Evolutionary conservation across 2,888 invertebrate species (phyloP).

Genomic region (Caenorhabditis becei): DNA sequence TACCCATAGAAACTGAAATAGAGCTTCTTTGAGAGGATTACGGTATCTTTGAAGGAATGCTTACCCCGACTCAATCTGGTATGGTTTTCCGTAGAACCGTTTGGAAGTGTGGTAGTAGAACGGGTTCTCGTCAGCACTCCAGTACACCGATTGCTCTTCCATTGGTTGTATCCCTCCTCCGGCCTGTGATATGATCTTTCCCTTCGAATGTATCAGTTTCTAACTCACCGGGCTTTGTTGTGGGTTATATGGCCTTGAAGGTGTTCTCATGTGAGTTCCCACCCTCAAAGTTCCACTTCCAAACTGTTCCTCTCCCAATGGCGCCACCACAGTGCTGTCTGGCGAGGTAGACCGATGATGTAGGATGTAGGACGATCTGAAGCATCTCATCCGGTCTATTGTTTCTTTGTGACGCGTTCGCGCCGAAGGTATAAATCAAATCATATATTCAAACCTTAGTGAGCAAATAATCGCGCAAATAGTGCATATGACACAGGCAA

Average conservation of each 20-base stretch:
- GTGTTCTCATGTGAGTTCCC: constrained; percentile 59
- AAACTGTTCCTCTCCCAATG: constrained; percentile 71
- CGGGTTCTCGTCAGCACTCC: constrained; percentile 81
- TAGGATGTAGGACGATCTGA: constrained; percentile 78
- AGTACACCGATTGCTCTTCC: constrained; percentile 81
- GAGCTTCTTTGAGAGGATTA: not conserved
- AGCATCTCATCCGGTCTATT: constrained; percentile 7
- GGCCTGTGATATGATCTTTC: not conserved
- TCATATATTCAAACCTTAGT: constrained; percentile 68
- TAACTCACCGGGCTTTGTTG: constrained; percentile 58
- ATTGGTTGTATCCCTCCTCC: constrained; percentile 73
- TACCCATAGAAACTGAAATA: constrained; percentile 76
- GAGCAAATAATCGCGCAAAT: constrained; percentile 74
- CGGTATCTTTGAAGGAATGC: constrained; percentile 5
- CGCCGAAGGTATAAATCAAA: constrained; percentile 34
- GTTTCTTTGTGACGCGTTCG: constrained; percentile 11
- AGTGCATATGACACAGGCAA: constrained; percentile 77
- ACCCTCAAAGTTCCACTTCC: constrained; percentile 66
- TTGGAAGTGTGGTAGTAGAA: constrained; percentile 80
- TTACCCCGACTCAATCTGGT: constrained; percentile 78
- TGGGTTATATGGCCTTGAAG: constrained; percentile 39
- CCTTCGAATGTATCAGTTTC: not conserved
- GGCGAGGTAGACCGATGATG: constrained; percentile 74
- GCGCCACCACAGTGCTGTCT: constrained; percentile 71
- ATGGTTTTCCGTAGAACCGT: constrained; percentile 80